phyloP scores from a whole-genome alignment of 2,888 invertebrate genomes.

The Drosophila histrio region DNA sequence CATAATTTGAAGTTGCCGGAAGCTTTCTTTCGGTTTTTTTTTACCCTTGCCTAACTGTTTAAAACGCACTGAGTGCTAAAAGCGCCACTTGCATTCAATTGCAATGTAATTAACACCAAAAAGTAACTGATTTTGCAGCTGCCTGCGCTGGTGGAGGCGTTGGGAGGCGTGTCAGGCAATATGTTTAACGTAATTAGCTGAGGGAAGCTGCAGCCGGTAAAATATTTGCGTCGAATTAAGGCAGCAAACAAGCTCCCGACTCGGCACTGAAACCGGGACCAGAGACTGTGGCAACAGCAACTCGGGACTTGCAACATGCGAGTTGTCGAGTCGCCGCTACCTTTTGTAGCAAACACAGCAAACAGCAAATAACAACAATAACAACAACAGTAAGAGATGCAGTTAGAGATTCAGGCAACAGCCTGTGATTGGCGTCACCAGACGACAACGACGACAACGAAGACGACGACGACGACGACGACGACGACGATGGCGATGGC shows the following conservation, averaged over 20 bases:
- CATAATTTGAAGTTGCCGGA: constrained; percentile 7
- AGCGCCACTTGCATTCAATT: too few relatives aligned
- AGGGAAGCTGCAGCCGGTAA: constrained; percentile 43
- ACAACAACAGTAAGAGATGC: constrained; percentile 34
- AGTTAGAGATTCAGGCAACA: constrained; percentile 57
- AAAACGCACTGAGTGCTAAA: constrained; percentile 6
- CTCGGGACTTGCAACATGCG: constrained; percentile 34
- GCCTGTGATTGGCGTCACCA: constrained; percentile 58
- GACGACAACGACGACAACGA: constrained; percentile 37
- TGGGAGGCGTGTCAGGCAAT: constrained; percentile 67
- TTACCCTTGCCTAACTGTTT: constrained; percentile 2
- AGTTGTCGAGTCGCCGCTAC: constrained; percentile 33
- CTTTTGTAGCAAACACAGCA: constrained; percentile 53
- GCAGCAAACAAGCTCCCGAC: constrained; percentile 71
- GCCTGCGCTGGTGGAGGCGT: background rate
- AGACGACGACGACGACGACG: constrained; percentile 27
- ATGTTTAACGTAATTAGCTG: constrained; percentile 76
- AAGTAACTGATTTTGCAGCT: constrained; percentile 33
- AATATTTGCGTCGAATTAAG: constrained; percentile 78
- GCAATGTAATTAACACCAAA: constrained; percentile 68
- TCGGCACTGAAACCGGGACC: constrained; percentile 18
- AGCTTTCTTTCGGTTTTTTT: background rate
- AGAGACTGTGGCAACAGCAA: constrained; percentile 11
- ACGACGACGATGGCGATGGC: constrained; percentile 16
- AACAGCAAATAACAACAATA: too few relatives aligned